phyloP scores from a whole-genome alignment of 2,888 invertebrate species.

The Pachydiplax longipennis region DNA sequence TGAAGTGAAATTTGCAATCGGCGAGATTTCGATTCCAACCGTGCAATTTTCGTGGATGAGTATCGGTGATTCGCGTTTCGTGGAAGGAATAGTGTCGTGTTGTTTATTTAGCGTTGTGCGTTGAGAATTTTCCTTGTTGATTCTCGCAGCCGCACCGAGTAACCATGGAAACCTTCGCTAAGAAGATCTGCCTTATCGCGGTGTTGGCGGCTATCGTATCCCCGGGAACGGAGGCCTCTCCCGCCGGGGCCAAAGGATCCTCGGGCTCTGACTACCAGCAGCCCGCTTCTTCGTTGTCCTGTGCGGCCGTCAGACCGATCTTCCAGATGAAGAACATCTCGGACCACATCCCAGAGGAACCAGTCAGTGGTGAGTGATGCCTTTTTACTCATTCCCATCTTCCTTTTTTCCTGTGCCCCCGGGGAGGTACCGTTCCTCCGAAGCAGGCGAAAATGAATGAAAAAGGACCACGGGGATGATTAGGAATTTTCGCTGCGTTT shows the following conservation, averaged over 20 bases:
- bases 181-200: neutral
- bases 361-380: constrained; percentile 25
- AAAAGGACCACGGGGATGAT: neutral
- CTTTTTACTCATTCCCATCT: neutral
- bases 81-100: no score
- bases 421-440: neutral
- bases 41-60: no score
- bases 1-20: constrained; percentile 12
- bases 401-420: neutral
- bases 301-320: constrained; percentile 6
- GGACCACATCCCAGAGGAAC: constrained; percentile 11
- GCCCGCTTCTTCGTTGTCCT: constrained; percentile 4
- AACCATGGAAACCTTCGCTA: constrained; percentile 3
- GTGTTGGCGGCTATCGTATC: neutral
- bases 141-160: neutral
- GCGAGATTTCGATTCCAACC: no score
- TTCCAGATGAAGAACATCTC: constrained; percentile 34
- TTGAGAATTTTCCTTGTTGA: neutral
- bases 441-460: neutral
- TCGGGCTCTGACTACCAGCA: neutral
- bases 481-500: neutral
- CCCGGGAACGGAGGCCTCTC: neutral
- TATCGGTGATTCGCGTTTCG: no score
- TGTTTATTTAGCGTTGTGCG: no score
- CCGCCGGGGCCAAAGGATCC: neutral